Evolutionary conservation across 2,113 vertebrate species (phyloP), one percentile per base, ranked within the genome.

Genomic region (Onychostoma macrolepis): DNA sequence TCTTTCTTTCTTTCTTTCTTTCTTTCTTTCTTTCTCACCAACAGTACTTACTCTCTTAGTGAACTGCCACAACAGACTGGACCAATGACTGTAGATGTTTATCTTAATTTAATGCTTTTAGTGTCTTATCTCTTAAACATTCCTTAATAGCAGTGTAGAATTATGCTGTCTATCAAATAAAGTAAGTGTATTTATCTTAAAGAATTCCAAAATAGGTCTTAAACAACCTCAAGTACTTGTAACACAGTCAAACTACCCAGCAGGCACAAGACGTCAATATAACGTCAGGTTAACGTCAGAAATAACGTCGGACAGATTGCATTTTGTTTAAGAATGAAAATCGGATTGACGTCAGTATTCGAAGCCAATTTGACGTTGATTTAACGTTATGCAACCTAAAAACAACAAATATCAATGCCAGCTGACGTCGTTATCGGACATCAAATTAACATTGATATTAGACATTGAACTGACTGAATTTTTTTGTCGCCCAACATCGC

Each of bases 41-140:
- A 78, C 38, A 84, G 72, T 85, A 83, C 79, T 76, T 87, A 78
- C 85, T 87, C 83, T 90, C 91, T 92, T 92, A 91, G 50, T 88
- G 91, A 93, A 95, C 95, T 95, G 95, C 93, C 95, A 93, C 93
- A 94, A 91, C 93, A 93, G 43, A 91, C 93, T 89, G 94, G 95
- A 96, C 95, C 95, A 95, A 95, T 94, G 93, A 94, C 93, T 95
- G 94, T 95, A 94, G 94, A 93, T 93, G 91, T 91, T 94, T 90
- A 30, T 92, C 90, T 90, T 94, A 91, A 89, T 84, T 89, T 91
- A 90, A 61, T 84, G 88, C 90, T 90, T 94, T 92, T 95, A 95
- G 95, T 96, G 95, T 96, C 95, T 96, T 96, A 95, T 95, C 94
- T 95, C 95, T 94, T 94, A 91, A 95, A 96, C 95, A 96, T 96